These are phyloP conservation scores for Oncorhynchus nerka DNA, from an alignment of 2,113 vertebrate genomes.

Conservation along the genomic window DNA sequence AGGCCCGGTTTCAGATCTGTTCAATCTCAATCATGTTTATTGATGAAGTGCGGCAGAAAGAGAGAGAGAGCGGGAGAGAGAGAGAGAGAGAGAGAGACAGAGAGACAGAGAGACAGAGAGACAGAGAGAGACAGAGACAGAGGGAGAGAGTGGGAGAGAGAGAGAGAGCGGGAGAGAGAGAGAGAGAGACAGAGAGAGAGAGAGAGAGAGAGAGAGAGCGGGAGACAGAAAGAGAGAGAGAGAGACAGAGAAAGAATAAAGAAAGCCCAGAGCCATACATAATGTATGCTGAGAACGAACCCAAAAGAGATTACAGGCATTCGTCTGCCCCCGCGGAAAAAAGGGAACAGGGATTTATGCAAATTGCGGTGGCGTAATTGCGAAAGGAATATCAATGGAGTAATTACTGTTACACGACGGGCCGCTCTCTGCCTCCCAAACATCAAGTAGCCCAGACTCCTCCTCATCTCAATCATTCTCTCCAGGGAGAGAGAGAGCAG, in stretches of 20 bases:
- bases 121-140: neutral
- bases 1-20: neutral
- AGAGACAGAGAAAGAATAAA: neutral
- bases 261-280: slow-evolving; percentile 63
- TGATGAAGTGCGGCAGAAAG: neutral
- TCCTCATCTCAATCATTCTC: neutral
- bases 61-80: too few relatives aligned
- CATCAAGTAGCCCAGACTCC: neutral
- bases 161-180: neutral
- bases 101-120: neutral
- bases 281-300: slow-evolving; percentile 79
- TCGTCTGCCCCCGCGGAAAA: slow-evolving; percentile 68
- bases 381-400: slow-evolving; percentile 90
- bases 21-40: neutral
- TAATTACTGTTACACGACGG: slow-evolving; percentile 87
- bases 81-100: neutral
- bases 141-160: neutral
- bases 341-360: slow-evolving; percentile 78
- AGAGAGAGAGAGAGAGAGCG: neutral
- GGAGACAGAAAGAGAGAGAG: neutral
- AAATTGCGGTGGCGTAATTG: slow-evolving; percentile 89
- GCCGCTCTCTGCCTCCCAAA: slow-evolving; percentile 54
- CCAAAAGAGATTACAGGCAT: slow-evolving; percentile 80
- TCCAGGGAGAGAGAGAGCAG: neutral
- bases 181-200: neutral